Evolutionary conservation across 2,888 invertebrate genomes (phyloP).

Genomic region (Unio pictorum): DNA sequence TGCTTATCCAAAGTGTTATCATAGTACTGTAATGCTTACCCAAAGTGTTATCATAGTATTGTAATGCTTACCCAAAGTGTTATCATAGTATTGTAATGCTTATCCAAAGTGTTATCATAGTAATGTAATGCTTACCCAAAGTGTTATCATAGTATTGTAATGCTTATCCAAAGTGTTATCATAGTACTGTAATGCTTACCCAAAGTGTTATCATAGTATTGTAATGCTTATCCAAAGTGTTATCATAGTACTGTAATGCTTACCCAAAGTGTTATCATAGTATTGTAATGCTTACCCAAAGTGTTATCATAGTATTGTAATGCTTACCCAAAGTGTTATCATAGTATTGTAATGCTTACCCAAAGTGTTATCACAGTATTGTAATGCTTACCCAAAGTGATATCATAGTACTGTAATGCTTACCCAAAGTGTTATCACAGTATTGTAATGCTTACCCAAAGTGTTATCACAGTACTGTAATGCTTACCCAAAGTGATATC

Average conservation of each 20-base stretch:
- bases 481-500: slow-evolving; percentile 84
- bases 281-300: slow-evolving; percentile 79
- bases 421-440: slow-evolving; percentile 90
- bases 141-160: slow-evolving; percentile 84
- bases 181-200: slow-evolving; percentile 60
- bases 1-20: slow-evolving; percentile 83
- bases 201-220: slow-evolving; percentile 92
- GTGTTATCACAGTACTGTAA: slow-evolving; percentile 85
- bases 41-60: slow-evolving; percentile 93
- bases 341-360: slow-evolving; percentile 78
- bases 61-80: slow-evolving; percentile 77
- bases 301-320: slow-evolving; percentile 85
- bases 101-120: slow-evolving; percentile 88
- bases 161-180: no score
- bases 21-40: slow-evolving; percentile 63
- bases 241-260: slow-evolving; percentile 82
- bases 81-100: slow-evolving; percentile 24
- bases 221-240: slow-evolving; percentile 78
- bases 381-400: slow-evolving; percentile 79
- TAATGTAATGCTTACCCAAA: slow-evolving; percentile 80
- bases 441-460: slow-evolving; percentile 79
- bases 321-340: slow-evolving; percentile 84
- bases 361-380: slow-evolving; percentile 91
- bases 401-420: slow-evolving; percentile 82
- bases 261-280: slow-evolving; percentile 89